Conservation (phyloP, 2,797 vertebrate species). For the Nannoperca obscura region DNA sequence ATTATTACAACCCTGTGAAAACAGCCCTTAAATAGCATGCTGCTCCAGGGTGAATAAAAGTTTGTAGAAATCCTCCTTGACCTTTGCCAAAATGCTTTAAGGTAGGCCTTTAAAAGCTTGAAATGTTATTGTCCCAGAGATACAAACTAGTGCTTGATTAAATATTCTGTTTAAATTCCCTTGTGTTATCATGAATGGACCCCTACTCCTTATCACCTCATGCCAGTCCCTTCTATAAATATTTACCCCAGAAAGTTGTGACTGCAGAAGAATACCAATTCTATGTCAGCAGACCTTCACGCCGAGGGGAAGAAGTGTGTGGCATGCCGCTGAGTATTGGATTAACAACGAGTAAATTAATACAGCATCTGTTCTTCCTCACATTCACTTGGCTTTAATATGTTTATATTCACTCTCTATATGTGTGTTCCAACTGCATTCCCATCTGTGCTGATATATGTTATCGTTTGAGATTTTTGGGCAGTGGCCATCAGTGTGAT, state of each 20-base stretch:
- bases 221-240: slow-evolving; percentile 85
- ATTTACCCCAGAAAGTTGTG: slow-evolving; percentile 80
- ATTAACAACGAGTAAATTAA: slow-evolving; percentile 81
- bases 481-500: slow-evolving; percentile 22
- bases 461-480: slow-evolving; percentile 29
- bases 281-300: slow-evolving; percentile 72
- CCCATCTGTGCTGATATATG: slow-evolving; percentile 66
- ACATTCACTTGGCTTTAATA: slow-evolving; percentile 69
- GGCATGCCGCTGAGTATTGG: slow-evolving; percentile 67
- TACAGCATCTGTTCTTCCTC: slow-evolving; percentile 79
- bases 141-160: slow-evolving; percentile 79
- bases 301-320: slow-evolving; percentile 68
- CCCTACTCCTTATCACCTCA: slow-evolving; percentile 81
- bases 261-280: slow-evolving; percentile 83
- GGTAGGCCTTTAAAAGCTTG: slow-evolving; percentile 61
- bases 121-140: slow-evolving; percentile 75
- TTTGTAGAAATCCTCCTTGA: slow-evolving; percentile 72
- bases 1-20: slow-evolving; percentile 61
- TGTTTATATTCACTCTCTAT: slow-evolving; percentile 69
- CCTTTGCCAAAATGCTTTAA: slow-evolving; percentile 73
- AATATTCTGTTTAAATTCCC: slow-evolving; percentile 82
- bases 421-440: slow-evolving; percentile 57
- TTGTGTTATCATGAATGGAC: slow-evolving; percentile 81
- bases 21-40: slow-evolving; percentile 38
- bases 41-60: slow-evolving; percentile 57